Evolutionary conservation across 1,140 invertebrate genomes (phyloP).

Genomic region (Saxidomus purpurata): DNA sequence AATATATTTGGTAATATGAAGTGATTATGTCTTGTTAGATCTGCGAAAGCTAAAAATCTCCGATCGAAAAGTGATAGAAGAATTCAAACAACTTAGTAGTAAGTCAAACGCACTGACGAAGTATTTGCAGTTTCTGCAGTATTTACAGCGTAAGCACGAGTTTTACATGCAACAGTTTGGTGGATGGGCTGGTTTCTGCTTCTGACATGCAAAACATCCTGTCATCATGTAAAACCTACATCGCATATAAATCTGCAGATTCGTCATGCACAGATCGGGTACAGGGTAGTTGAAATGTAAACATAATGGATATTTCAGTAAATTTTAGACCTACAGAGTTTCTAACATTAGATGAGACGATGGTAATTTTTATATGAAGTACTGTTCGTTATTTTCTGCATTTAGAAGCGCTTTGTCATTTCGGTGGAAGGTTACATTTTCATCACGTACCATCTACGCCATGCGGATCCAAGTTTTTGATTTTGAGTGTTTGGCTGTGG

Average conservation of each 20-base stretch:
- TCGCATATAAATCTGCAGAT: not conserved
- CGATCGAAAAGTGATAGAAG: slow-evolving; percentile 45
- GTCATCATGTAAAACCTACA: not conserved
- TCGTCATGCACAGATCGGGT: not conserved
- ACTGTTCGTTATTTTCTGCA: too few relatives aligned
- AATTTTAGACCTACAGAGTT: too few relatives aligned
- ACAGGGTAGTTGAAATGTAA: too few relatives aligned
- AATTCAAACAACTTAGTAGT: slow-evolving; percentile 61
- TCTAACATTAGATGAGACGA: too few relatives aligned
- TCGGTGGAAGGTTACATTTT: not conserved
- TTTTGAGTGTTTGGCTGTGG: too few relatives aligned
- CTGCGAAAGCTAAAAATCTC: slow-evolving; percentile 59
- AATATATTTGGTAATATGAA: too few relatives aligned
- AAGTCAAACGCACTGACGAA: slow-evolving; percentile 39
- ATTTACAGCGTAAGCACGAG: slow-evolving; percentile 35
- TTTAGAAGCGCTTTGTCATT: not conserved
- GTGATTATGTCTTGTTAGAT: slow-evolving; percentile 34
- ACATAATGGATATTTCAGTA: too few relatives aligned
- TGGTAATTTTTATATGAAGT: too few relatives aligned
- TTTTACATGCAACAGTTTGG: not conserved
- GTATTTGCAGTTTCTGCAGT: slow-evolving; percentile 1
- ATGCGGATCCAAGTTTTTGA: too few relatives aligned
- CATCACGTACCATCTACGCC: not conserved
- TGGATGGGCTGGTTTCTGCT: not conserved
- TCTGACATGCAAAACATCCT: slow-evolving; percentile 22